Evolutionary conservation across 1,140 invertebrate genomes (phyloP), one percentile per base, ranked within the genome.

Genomic region (Brachionus angularis): DNA sequence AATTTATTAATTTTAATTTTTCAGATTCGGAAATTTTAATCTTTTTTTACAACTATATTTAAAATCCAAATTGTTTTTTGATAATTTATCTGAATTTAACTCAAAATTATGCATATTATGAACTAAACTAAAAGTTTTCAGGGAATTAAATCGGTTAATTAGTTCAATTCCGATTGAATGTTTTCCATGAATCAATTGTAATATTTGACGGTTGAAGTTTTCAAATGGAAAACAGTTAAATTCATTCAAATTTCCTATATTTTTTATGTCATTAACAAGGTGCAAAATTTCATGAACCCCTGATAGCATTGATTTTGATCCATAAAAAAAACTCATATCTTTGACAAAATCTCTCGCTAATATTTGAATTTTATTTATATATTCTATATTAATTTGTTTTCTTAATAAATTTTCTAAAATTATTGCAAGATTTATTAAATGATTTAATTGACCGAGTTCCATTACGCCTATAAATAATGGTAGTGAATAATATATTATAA

Each of bases 321-420:
- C 31, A 52, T 52, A 52, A 52, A 52, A 14, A 14, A 12, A 29
- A 29, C 12, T 27, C 49, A 52, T 52, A 29, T 52, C 27, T 52
- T 27, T 52, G 14, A 52, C 49, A 52, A 52, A 52, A 52, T 52
- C 49, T 52, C 31, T 52, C 29, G 31, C 29, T 52, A 52, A 29
- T 5, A 14, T 29, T 29, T 52, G 29, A 29, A 52, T 16, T 29
- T 52, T 16, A 29, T 12, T 12, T 29, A 52, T 5, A 5, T 16
- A 5, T 16, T 52, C 27, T 29, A 29, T 52, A 16, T 27, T 16
- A 29, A 52, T 29, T 29, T 52, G 12, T 14, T 23, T 10, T 3
- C 12, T 52, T 18, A 52, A 18, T 29, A 52, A 52, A 52, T 29
- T 14, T 29, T 52, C 49, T 5, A 52, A 14, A 31, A 7, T 27